phyloP scores from a whole-genome alignment of 2,888 invertebrate genomes.

The Carcina quercana region DNA sequence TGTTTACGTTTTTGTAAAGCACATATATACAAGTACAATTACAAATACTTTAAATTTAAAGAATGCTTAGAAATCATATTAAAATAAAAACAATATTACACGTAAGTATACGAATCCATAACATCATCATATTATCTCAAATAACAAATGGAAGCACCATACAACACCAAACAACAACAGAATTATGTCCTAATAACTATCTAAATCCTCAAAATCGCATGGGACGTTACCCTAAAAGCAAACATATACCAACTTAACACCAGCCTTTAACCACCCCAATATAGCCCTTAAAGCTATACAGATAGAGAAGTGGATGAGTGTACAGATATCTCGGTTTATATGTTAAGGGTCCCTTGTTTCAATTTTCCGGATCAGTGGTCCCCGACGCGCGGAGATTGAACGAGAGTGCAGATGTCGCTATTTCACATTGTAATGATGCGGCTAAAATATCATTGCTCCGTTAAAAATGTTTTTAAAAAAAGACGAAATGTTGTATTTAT shows the following conservation, averaged over 20 bases:
- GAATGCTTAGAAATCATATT: no score
- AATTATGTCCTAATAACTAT: constrained; percentile 47
- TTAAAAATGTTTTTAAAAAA: no score
- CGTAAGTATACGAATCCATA: no score
- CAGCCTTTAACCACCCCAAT: constrained; percentile 10
- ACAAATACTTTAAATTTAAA: no score
- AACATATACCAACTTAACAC: constrained; percentile 2
- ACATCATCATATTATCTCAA: no score
- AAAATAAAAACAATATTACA: no score
- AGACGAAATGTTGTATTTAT: no score
- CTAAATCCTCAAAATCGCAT: constrained; percentile 51
- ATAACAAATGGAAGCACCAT: no score
- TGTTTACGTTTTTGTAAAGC: no score
- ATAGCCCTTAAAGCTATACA: constrained; percentile 8
- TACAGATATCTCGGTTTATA: constrained; percentile 8
- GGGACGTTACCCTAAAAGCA: constrained; percentile 37
- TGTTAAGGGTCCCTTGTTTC: constrained; percentile 37
- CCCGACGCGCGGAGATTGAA: constrained; percentile 46
- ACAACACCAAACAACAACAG: constrained; percentile 16
- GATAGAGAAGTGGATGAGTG: constrained; percentile 8
- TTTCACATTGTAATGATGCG: no score
- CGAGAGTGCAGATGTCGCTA: constrained; percentile 41
- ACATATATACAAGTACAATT: no score
- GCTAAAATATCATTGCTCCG: no score
- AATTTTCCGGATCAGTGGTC: constrained; percentile 64